Percentiles rank a stretch among this genome's conserved stretches.
Conservation (phyloP, 1,140 invertebrate species). For the Lethrus apterus region DNA sequence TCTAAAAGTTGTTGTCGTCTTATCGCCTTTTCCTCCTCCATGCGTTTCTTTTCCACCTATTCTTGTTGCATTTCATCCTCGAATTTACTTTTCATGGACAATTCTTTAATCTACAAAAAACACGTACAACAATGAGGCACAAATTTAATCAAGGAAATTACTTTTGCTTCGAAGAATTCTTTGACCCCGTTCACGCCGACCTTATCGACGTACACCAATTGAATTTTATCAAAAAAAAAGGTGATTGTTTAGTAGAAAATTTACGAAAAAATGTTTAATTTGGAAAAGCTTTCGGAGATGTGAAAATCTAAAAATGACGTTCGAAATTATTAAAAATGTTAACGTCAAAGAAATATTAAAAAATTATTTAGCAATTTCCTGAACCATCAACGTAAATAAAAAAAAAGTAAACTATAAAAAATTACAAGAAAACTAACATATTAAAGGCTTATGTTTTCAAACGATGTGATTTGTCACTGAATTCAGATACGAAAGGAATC, state of each 20-base stretch:
- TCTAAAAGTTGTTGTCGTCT: constrained; percentile 72
- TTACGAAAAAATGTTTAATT: too few relatives aligned
- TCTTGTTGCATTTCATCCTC: constrained; percentile 81
- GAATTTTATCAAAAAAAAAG: background rate
- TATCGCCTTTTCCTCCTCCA: constrained; percentile 69
- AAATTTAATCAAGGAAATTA: constrained; percentile 29
- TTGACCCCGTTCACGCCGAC: constrained; percentile 85
- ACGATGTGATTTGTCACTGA: too few relatives aligned
- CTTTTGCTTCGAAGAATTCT: constrained; percentile 86
- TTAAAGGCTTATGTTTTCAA: too few relatives aligned
- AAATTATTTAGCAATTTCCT: too few relatives aligned
- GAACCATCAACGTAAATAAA: too few relatives aligned
- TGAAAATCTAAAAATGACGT: too few relatives aligned
- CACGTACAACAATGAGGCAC: background rate
- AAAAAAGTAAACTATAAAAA: too few relatives aligned
- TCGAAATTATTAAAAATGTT: too few relatives aligned
- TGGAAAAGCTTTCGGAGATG: background rate
- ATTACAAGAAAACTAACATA: too few relatives aligned
- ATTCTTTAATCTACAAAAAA: constrained; percentile 65
- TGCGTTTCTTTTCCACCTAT: constrained; percentile 71
- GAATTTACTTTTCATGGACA: constrained; percentile 72
- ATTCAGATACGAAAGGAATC: too few relatives aligned
- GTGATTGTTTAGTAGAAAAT: background rate
- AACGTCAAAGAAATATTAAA: too few relatives aligned
- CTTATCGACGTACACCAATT: constrained; percentile 71